Conservation (phyloP, 2,888 invertebrate species). For the Cerastoderma edule region DNA sequence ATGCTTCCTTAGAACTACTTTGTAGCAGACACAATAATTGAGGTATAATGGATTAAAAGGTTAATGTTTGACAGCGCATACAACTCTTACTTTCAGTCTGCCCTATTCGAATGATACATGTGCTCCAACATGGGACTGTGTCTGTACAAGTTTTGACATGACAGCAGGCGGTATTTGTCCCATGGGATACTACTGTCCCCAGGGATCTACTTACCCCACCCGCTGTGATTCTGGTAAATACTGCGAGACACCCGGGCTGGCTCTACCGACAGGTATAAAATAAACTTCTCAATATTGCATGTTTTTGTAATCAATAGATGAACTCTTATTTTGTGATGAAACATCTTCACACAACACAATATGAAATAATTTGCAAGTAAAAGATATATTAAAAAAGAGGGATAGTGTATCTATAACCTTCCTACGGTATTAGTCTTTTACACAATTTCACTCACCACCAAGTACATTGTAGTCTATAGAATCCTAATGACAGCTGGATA, state of each 20-base stretch:
- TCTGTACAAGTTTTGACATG: conserved; percentile 78
- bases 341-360: too few species aligned
- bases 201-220: conserved; percentile 73
- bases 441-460: too few species aligned
- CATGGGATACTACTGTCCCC: conserved; percentile 78
- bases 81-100: conserved; percentile 63
- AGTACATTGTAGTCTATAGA: too few species aligned
- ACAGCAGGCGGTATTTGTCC: conserved; percentile 78
- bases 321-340: too few species aligned
- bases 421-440: too few species aligned
- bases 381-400: too few species aligned
- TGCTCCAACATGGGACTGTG: conserved; percentile 80
- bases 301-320: too few species aligned
- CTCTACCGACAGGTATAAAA: conserved; percentile 75
- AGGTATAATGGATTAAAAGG: neutral
- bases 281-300: neutral
- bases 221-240: conserved; percentile 78
- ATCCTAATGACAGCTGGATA: too few species aligned
- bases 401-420: too few species aligned
- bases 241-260: conserved; percentile 78
- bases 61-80: neutral
- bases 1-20: neutral
- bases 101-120: conserved; percentile 80
- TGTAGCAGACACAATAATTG: neutral
- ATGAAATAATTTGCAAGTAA: too few species aligned